Evolutionary conservation across 2,888 invertebrate species (phyloP).

Genomic region (Drosophila lacicola): DNA sequence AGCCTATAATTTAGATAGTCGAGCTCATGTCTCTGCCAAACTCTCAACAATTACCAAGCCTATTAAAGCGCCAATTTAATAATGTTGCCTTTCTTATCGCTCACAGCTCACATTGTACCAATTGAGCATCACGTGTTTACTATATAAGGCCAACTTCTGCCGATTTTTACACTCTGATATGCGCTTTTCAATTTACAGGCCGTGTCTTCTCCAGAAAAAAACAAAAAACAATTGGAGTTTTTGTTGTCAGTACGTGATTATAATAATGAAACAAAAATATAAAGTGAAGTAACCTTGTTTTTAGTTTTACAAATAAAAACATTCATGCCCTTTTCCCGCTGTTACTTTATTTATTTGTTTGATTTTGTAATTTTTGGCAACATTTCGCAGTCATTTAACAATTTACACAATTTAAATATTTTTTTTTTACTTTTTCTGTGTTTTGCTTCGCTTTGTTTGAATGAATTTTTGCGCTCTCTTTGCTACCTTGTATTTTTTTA

Average conservation of each 20-base stretch:
- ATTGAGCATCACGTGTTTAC: slow-evolving; percentile 26
- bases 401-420: slow-evolving; percentile 15
- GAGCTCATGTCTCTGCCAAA: slow-evolving; percentile 1
- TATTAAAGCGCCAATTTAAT: slow-evolving; percentile 1
- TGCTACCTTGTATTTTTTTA: slow-evolving; percentile 9
- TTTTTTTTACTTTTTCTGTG: slow-evolving; percentile 4
- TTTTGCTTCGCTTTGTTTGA: slow-evolving; percentile 17
- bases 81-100: slow-evolving; percentile 1
- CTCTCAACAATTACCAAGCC: background rate
- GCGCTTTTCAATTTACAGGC: slow-evolving; percentile 17
- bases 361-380: slow-evolving; percentile 17
- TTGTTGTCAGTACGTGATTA: slow-evolving; percentile 44
- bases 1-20: background rate
- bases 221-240: slow-evolving; percentile 13
- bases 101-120: slow-evolving; percentile 8
- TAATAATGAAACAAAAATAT: slow-evolving; percentile 41
- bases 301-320: slow-evolving; percentile 25
- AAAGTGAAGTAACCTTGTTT: slow-evolving; percentile 31
- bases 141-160: slow-evolving; percentile 26
- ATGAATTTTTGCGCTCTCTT: slow-evolving; percentile 4
- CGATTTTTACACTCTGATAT: slow-evolving; percentile 26
- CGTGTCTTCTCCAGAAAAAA: background rate
- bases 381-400: slow-evolving; percentile 10
- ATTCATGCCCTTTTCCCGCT: slow-evolving; percentile 16
- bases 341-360: slow-evolving; percentile 4